Percentiles rank a stretch among this genome's conserved stretches.
Conservation (phyloP, 1,140 invertebrate species). For the Drosophila nigromelanica region DNA sequence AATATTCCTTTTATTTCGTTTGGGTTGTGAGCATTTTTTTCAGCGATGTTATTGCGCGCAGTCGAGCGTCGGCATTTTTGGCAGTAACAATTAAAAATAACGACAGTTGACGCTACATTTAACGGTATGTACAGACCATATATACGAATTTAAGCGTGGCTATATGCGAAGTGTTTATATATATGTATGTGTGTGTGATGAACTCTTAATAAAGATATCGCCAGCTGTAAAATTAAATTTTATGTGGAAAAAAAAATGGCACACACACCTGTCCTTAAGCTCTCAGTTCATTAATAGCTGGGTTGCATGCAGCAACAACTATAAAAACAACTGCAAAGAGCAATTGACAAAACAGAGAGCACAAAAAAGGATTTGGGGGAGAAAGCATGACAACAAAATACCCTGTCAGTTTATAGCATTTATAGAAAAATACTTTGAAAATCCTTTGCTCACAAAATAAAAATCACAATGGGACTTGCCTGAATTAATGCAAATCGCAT, state of each 20-base stretch:
- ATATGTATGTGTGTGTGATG: constrained; percentile 33
- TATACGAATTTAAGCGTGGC: constrained; percentile 1
- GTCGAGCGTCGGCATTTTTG: constrained; percentile 53
- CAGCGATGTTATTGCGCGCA: constrained; percentile 6
- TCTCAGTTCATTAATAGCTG: constrained; percentile 44
- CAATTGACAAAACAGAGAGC: constrained; percentile 1
- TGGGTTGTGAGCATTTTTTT: constrained; percentile 12
- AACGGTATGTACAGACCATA: constrained; percentile 51
- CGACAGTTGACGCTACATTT: constrained; percentile 54
- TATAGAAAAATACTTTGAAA: neutral
- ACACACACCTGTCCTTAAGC: constrained; percentile 40
- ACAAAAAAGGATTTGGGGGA: no score
- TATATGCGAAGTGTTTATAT: neutral
- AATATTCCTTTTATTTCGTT: constrained; percentile 5
- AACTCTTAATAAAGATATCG: constrained; percentile 66
- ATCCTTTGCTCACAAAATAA: neutral
- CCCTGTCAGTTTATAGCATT: neutral
- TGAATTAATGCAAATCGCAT: neutral
- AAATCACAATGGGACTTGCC: no score
- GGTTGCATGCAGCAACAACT: constrained; percentile 35
- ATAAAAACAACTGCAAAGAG: constrained; percentile 26
- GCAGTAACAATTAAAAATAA: constrained; percentile 76
- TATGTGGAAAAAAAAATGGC: constrained; percentile 35
- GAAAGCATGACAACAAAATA: neutral
- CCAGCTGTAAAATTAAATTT: constrained; percentile 72